Evolutionary conservation across 2,113 vertebrate species (phyloP).

Genomic region (Lamprologus lemairii): DNA sequence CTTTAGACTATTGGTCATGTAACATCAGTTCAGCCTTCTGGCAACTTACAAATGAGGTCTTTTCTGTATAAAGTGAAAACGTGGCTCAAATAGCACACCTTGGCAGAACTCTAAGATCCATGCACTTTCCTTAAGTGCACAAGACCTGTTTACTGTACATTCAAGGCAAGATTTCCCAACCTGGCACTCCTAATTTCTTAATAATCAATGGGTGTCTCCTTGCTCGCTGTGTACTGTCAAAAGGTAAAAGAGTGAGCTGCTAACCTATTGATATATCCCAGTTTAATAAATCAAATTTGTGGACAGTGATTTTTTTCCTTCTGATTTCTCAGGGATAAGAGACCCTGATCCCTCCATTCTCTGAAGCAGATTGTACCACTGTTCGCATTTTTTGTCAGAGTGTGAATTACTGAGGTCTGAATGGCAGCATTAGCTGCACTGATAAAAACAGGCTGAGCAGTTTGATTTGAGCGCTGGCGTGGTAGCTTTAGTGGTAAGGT

Average conservation of each 20-base stretch:
- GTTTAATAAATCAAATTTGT: constrained; percentile 63
- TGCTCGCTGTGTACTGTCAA: not conserved
- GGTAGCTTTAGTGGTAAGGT: not conserved
- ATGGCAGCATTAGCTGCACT: not conserved
- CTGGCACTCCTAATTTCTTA: not conserved
- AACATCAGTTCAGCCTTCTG: not conserved
- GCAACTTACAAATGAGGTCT: not conserved
- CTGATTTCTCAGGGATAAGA: constrained; percentile 73
- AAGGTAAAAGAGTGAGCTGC: constrained; percentile 1
- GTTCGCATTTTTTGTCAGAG: constrained; percentile 50
- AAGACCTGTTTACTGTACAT: not conserved
- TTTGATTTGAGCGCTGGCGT: not conserved
- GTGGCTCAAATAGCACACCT: not conserved
- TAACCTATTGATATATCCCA: constrained; percentile 27
- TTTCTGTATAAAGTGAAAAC: not conserved
- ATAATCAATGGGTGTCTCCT: not conserved
- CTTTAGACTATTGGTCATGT: no score
- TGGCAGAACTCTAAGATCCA: not conserved
- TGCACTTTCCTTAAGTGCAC: not conserved
- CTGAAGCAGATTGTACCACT: constrained; percentile 22
- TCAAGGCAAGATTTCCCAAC: not conserved
- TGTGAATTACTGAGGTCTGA: not conserved
- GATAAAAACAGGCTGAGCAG: constrained; percentile 6
- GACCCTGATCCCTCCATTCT: constrained; percentile 35
- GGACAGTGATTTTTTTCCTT: constrained; percentile 16